These are phyloP conservation scores for Guaruba guarouba DNA, from an alignment of 2,113 vertebrate genomes.

Conservation along the genomic window DNA sequence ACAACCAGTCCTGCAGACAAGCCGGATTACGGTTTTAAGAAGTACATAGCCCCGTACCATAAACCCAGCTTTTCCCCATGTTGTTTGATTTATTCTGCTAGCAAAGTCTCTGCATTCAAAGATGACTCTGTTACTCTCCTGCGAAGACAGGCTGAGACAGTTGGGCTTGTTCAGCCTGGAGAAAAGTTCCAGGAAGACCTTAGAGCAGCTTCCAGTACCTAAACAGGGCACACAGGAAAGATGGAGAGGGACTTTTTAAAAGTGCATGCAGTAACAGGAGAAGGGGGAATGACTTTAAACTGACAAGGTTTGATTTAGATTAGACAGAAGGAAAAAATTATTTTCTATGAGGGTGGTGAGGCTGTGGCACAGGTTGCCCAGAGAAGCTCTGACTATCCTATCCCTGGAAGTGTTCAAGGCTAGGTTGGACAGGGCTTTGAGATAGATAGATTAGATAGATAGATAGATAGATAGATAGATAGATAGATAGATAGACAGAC, in stretches of 20 bases:
- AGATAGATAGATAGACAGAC: background rate
- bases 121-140: background rate
- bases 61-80: background rate
- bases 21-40: background rate
- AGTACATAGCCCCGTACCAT: fast-evolving
- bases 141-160: background rate
- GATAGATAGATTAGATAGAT: background rate
- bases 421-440: background rate
- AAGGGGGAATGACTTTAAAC: background rate
- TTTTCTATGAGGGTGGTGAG: background rate
- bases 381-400: background rate
- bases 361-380: background rate
- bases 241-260: background rate
- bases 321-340: background rate
- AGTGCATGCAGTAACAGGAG: background rate
- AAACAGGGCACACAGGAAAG: background rate
- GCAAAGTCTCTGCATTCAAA: background rate
- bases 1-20: background rate
- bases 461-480: background rate
- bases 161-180: background rate
- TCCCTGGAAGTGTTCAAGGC: background rate
- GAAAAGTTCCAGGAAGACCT: background rate
- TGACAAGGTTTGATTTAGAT: background rate
- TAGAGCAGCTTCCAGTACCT: background rate
- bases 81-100: background rate